These are phyloP conservation scores for Ariopsis seemanni DNA, from an alignment of 2,113 vertebrate species.

Conservation along the genomic window DNA sequence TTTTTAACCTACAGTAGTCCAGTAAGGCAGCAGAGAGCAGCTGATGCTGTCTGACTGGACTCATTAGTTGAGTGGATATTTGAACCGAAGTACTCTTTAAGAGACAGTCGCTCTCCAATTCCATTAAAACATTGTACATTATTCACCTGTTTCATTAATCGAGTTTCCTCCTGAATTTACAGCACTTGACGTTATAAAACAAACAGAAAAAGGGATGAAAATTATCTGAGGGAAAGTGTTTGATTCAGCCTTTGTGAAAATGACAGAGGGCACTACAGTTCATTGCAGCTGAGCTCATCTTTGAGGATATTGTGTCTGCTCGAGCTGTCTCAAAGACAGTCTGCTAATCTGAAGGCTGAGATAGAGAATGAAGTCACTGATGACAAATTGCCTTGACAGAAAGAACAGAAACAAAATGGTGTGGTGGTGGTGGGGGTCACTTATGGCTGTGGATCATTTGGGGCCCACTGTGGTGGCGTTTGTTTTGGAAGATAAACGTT, in stretches of 20 bases:
- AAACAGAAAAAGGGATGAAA: slow-evolving; percentile 10
- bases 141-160: slow-evolving; percentile 75
- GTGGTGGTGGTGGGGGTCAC: slow-evolving; percentile 19
- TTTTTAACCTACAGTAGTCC: slow-evolving; percentile 48
- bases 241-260: slow-evolving; percentile 45
- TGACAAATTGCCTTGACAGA: slow-evolving; percentile 73
- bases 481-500: slow-evolving; percentile 48
- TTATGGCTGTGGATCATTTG: slow-evolving; percentile 59
- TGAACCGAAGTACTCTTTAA: slow-evolving; percentile 77
- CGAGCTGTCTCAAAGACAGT: slow-evolving; percentile 51
- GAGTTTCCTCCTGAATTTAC: slow-evolving; percentile 71
- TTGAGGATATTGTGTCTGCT: slow-evolving; percentile 58
- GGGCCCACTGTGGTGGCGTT: slow-evolving; percentile 47
- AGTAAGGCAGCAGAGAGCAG: slow-evolving; percentile 60
- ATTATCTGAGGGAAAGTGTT: slow-evolving; percentile 50
- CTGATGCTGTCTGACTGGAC: slow-evolving; percentile 66
- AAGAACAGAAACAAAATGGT: slow-evolving; percentile 70
- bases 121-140: slow-evolving; percentile 83
- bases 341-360: slow-evolving; percentile 66
- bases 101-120: slow-evolving; percentile 71
- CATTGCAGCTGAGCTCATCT: slow-evolving; percentile 53
- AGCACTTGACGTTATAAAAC: slow-evolving; percentile 65
- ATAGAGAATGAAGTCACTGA: slow-evolving; percentile 59
- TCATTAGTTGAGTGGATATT: slow-evolving; percentile 84
- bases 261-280: slow-evolving; percentile 38